phyloP scores from a whole-genome alignment of 2,888 invertebrate genomes.

The Lamproptera curius region DNA sequence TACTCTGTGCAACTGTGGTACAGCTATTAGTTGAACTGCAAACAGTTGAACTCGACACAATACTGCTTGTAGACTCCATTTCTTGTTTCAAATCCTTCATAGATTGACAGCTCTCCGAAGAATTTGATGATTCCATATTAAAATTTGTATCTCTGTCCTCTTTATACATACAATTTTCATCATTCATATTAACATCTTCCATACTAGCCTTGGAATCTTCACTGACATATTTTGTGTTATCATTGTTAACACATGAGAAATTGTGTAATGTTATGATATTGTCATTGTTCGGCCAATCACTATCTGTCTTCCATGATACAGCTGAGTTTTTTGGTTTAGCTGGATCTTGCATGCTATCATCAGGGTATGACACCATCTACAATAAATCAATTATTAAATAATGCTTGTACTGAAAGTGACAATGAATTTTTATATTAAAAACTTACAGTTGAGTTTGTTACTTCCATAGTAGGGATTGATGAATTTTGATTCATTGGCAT shows the following conservation, averaged over 20 bases:
- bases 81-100: conserved; percentile 67
- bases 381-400: conserved; percentile 20
- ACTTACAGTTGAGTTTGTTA: conserved; percentile 69
- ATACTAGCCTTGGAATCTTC: conserved; percentile 71
- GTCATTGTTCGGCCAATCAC: conserved; percentile 60
- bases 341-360: conserved; percentile 65
- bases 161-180: conserved; percentile 69
- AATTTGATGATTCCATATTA: conserved; percentile 72
- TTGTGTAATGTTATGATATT: conserved; percentile 59
- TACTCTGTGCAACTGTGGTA: conserved; percentile 47
- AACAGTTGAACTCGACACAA: conserved; percentile 51
- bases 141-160: conserved; percentile 69
- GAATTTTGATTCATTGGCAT: conserved; percentile 69
- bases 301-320: conserved; percentile 64
- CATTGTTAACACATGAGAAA: conserved; percentile 54
- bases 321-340: conserved; percentile 69
- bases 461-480: conserved; percentile 71
- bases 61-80: conserved; percentile 43
- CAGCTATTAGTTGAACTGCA: conserved; percentile 51
- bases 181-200: conserved; percentile 68
- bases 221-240: conserved; percentile 61
- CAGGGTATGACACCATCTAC: conserved; percentile 67
- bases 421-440: neutral
- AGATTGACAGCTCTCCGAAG: conserved; percentile 70
- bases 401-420: neutral